Conservation (phyloP, 1,140 invertebrate species). For the Bradysia coprophila region DNA sequence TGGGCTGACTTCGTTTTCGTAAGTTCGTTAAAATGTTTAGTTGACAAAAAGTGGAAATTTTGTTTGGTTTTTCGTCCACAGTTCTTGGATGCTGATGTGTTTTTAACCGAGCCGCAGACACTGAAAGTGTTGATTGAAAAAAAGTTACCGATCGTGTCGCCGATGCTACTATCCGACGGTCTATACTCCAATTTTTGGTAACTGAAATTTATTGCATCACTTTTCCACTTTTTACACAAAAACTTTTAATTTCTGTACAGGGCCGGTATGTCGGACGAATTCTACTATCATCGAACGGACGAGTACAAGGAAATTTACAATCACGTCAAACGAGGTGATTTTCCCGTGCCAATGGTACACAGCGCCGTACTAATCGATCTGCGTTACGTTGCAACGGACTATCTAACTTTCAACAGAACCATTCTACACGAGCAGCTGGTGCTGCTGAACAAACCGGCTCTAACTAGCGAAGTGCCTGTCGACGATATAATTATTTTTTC, state of each 20-base stretch:
- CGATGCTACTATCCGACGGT: conserved; percentile 70
- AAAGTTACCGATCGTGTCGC: conserved; percentile 46
- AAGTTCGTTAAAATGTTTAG: conserved; percentile 10
- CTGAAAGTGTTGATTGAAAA: conserved; percentile 49
- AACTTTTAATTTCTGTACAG: conserved; percentile 41
- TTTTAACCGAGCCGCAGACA: conserved; percentile 54
- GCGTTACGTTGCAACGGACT: conserved; percentile 32
- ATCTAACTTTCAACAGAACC: conserved; percentile 55
- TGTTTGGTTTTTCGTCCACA: conserved; percentile 18
- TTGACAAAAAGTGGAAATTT: conserved; percentile 11
- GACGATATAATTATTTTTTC: conserved; percentile 96
- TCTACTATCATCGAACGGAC: conserved; percentile 76
- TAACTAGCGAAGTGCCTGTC: conserved; percentile 53
- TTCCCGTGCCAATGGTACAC: conserved; percentile 83
- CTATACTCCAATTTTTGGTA: conserved; percentile 92
- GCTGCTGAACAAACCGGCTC: conserved; percentile 12
- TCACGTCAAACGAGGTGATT: conserved; percentile 52
- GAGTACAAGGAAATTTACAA: conserved; percentile 71
- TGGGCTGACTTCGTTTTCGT: conserved; percentile 80
- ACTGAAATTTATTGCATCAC: conserved; percentile 7
- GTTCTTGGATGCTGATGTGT: conserved; percentile 81
- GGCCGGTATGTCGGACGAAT: conserved; percentile 74
- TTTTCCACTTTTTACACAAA: no score
- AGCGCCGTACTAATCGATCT: conserved; percentile 73
- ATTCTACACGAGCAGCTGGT: conserved; percentile 24